A percentile compares a stretch with the other conserved stretches of the same genome.
phyloP scores from a whole-genome alignment of 2,888 invertebrate genomes.

The Rotaria socialis region DNA sequence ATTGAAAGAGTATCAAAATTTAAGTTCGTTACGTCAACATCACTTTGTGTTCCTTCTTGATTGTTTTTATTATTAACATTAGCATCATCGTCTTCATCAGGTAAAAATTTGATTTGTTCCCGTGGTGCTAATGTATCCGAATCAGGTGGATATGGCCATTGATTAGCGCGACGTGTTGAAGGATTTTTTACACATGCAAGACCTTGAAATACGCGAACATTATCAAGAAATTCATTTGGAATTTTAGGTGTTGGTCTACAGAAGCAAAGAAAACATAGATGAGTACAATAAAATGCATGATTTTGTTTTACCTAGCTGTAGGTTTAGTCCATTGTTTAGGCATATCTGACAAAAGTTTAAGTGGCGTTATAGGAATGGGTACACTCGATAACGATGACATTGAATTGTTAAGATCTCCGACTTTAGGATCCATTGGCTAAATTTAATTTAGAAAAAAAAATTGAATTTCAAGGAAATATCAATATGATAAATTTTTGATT shows the following conservation, averaged over 20 bases:
- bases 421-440: slow-evolving; percentile 21
- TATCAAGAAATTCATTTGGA: slow-evolving; percentile 3
- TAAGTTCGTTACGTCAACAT: neutral
- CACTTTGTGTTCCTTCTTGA: neutral
- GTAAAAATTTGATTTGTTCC: slow-evolving; percentile 25
- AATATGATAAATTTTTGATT: no score
- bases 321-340: slow-evolving; percentile 25
- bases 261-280: neutral
- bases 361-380: neutral
- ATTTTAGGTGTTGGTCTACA: slow-evolving; percentile 4
- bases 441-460: neutral
- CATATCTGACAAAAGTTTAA: slow-evolving; percentile 24
- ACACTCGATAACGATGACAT: neutral
- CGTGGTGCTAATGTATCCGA: neutral
- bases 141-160: slow-evolving; percentile 34
- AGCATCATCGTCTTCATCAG: neutral
- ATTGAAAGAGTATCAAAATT: neutral
- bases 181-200: slow-evolving; percentile 29
- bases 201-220: slow-evolving; percentile 34
- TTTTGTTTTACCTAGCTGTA: neutral
- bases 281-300: neutral
- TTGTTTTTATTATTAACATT: neutral
- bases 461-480: no score
- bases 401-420: neutral
- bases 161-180: slow-evolving; percentile 24